Percentiles rank a stretch among this genome's conserved stretches.
Evolutionary conservation across 2,888 invertebrate species (phyloP).

Genomic region (Azorinus chamasolen): DNA sequence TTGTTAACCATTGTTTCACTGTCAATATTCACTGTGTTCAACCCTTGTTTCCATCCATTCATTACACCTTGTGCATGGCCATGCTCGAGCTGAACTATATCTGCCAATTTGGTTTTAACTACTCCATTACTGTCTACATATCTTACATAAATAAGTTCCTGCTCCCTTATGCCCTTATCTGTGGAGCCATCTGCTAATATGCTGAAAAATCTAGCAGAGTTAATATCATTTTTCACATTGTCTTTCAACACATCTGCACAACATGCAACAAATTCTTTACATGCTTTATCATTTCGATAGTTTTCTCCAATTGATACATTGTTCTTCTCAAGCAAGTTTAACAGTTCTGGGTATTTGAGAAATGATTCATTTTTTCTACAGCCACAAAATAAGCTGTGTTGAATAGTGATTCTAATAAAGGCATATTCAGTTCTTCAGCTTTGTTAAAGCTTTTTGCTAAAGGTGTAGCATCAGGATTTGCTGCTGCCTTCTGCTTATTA

Average conservation of each 20-base stretch:
- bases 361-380: constrained; percentile 31
- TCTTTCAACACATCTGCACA: constrained; percentile 28
- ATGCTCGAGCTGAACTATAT: constrained; percentile 30
- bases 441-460: no score
- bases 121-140: constrained; percentile 23
- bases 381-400: constrained; percentile 47
- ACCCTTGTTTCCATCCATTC: constrained; percentile 26
- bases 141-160: constrained; percentile 31
- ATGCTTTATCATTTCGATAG: constrained; percentile 31
- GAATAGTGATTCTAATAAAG: constrained; percentile 16
- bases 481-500: no score
- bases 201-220: constrained; percentile 32
- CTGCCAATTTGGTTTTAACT: constrained; percentile 23
- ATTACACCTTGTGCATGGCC: constrained; percentile 39
- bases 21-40: no score
- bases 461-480: no score
- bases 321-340: constrained; percentile 26
- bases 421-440: no score
- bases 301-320: constrained; percentile 22
- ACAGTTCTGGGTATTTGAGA: constrained; percentile 26
- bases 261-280: constrained; percentile 20
- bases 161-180: constrained; percentile 28
- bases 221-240: constrained; percentile 12
- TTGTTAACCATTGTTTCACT: constrained; percentile 10
- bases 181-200: constrained; percentile 24